Evolutionary conservation across 2,113 vertebrate genomes (phyloP), one percentile per base, ranked within the genome.

Genomic region (Speoplatyrhinus poulsoni): DNA sequence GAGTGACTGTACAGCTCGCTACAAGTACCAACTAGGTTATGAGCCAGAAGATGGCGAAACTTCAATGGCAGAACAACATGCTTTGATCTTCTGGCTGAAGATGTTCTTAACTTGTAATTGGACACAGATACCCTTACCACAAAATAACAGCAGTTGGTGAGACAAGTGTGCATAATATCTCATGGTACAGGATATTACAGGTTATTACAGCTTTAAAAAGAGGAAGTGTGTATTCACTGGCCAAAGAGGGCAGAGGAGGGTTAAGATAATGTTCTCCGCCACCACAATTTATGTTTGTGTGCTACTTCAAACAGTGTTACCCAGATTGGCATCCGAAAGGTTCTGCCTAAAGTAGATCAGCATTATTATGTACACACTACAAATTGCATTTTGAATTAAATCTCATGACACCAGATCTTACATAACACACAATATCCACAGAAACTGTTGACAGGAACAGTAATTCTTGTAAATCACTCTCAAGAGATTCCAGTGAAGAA

Each of bases 11-110:
- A 11, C 12, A 58, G n/a, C 9, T 57, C 9, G 10, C 10, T 58
- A 26, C 26, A 26, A 57, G 46, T 61, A 54, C 46, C 65, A 71
- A 57, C 48, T 46, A 16, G 41, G 4, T 65, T 7, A 36, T 54
- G 62, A 48, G 46, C 62, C 53, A 3, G 41, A 61, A 56, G 19
- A 47, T 58, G 60, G 68, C 70, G 67, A 65, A 36, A 79, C 54
- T 65, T 65, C 66, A 57, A 60, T 55, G 62, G 46, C 61, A 67
- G 75, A 78, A 73, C 16, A 19, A 32, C 50, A 65, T 62, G 55
- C 62, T 70, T 75, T 65, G 68, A 80, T 72, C 57, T 65, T 65
- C 41, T 71, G 73, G 75, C 59, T 66, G n/a, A 72, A 83, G 86
- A 60, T 62, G 75, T 69, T 12, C 72, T 48, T 58, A 1, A 54